phyloP scores from a whole-genome alignment of 1,140 invertebrate species.

The Drosophila quadrilineata region DNA sequence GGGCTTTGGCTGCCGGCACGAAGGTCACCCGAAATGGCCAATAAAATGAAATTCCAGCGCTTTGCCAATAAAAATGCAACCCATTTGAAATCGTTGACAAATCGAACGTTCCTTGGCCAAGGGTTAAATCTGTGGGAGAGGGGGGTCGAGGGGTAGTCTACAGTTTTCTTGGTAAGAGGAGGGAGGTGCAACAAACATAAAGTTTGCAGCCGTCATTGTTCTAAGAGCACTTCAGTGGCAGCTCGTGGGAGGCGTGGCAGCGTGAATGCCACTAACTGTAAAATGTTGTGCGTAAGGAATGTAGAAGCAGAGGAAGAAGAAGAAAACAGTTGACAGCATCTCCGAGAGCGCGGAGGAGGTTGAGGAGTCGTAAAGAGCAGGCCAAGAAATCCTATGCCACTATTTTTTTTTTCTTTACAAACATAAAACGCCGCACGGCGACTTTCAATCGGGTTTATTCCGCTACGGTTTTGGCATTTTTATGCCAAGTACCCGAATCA shows the following conservation, averaged over 20 bases:
- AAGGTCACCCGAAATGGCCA: slow-evolving; percentile 74
- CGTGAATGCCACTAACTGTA: slow-evolving; percentile 44
- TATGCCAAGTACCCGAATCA: no score
- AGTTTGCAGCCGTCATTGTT: slow-evolving; percentile 65
- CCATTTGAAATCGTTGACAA: slow-evolving; percentile 73
- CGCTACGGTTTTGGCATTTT: background rate
- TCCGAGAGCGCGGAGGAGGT: no score
- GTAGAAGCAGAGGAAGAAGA: slow-evolving; percentile 2
- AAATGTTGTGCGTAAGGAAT: slow-evolving; percentile 55
- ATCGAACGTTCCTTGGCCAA: slow-evolving; percentile 45
- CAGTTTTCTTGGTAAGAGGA: no score
- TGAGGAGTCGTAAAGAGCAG: no score
- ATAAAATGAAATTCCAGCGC: slow-evolving; percentile 71
- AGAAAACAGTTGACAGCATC: no score
- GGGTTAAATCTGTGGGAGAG: background rate
- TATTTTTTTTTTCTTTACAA: slow-evolving; percentile 9
- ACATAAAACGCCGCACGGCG: slow-evolving; percentile 38
- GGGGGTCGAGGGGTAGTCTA: no score
- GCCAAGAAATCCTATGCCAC: background rate
- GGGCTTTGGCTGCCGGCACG: slow-evolving; percentile 27
- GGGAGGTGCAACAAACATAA: slow-evolving; percentile 24
- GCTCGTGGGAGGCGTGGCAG: slow-evolving; percentile 42
- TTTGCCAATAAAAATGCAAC: slow-evolving; percentile 73
- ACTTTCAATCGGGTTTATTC: slow-evolving; percentile 57
- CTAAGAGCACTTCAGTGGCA: slow-evolving; percentile 48